These are phyloP conservation scores for Nasonia vitripennis DNA, from an alignment of 1,140 invertebrate genomes.

Conservation along the genomic window DNA sequence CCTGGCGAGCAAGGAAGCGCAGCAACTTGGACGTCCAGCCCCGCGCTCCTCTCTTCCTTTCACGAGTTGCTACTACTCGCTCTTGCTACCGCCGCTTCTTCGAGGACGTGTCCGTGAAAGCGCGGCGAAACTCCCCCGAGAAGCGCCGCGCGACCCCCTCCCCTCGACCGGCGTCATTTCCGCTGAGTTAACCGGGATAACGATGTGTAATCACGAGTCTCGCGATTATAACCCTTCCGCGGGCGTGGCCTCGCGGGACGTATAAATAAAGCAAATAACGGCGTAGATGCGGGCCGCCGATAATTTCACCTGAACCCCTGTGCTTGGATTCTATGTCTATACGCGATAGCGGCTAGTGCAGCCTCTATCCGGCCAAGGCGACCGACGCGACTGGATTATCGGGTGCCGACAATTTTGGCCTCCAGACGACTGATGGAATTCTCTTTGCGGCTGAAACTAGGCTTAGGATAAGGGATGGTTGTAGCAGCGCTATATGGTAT, in stretches of 20 bases:
- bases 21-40: constrained; percentile 32
- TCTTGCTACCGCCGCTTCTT: neutral
- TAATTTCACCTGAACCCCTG: constrained; percentile 26
- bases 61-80: neutral
- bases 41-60: neutral
- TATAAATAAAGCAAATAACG: constrained; percentile 60
- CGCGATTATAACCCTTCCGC: constrained; percentile 56
- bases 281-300: neutral
- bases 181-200: constrained; percentile 58
- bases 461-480: no score
- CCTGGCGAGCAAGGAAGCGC: neutral
- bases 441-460: neutral
- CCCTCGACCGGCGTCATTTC: constrained; percentile 54
- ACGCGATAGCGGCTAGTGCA: neutral
- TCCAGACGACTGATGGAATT: neutral
- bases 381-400: constrained; percentile 2
- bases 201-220: constrained; percentile 59
- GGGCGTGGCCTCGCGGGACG: constrained; percentile 50
- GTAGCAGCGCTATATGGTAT: no score
- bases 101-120: neutral
- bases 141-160: neutral
- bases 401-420: neutral
- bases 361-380: neutral
- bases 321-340: neutral
- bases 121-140: constrained; percentile 25